A percentile compares a stretch with the other conserved stretches of the same genome.
These are phyloP conservation scores for Eucera pruinosa DNA, from an alignment of 2,888 invertebrate species.

Conservation along the genomic window DNA sequence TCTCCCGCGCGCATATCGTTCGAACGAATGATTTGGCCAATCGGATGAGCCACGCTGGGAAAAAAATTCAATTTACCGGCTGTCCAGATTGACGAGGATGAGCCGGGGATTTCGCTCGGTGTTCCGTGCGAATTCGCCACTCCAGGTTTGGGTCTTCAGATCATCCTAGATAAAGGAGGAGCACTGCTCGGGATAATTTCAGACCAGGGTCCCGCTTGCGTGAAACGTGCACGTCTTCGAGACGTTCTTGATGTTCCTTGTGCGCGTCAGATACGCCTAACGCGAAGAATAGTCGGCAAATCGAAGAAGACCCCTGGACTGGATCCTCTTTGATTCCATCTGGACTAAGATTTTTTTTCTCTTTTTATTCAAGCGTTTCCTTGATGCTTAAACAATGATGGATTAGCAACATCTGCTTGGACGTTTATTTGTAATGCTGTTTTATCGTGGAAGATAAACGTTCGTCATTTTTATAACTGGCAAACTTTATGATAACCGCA, in stretches of 20 bases:
- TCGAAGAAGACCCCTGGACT: background rate
- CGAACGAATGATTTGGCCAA: conserved; percentile 51
- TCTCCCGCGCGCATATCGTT: conserved; percentile 1
- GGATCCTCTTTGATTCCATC: conserved; percentile 18
- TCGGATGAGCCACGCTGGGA: conserved; percentile 20
- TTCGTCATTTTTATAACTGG: too few relatives aligned
- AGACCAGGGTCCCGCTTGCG: conserved; percentile 21
- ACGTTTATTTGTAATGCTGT: too few relatives aligned
- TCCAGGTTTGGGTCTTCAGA: conserved; percentile 39
- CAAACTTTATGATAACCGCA: too few relatives aligned
- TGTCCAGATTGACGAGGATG: conserved; percentile 73
- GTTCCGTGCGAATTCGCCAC: conserved; percentile 52
- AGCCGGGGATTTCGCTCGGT: conserved; percentile 41
- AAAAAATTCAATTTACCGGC: conserved; percentile 77
- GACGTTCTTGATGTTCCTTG: conserved; percentile 19
- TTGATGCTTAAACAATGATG: background rate
- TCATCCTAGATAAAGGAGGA: conserved; percentile 65
- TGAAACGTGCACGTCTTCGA: conserved; percentile 38
- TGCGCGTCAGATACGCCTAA: conserved; percentile 43
- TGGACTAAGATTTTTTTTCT: background rate
- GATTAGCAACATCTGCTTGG: too few relatives aligned
- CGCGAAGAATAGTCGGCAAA: conserved; percentile 11
- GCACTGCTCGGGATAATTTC: conserved; percentile 58
- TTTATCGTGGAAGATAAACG: too few relatives aligned
- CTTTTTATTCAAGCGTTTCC: conserved; percentile 30